Conservation (phyloP, 1,140 invertebrate genomes). For the Triops cancriformis region DNA sequence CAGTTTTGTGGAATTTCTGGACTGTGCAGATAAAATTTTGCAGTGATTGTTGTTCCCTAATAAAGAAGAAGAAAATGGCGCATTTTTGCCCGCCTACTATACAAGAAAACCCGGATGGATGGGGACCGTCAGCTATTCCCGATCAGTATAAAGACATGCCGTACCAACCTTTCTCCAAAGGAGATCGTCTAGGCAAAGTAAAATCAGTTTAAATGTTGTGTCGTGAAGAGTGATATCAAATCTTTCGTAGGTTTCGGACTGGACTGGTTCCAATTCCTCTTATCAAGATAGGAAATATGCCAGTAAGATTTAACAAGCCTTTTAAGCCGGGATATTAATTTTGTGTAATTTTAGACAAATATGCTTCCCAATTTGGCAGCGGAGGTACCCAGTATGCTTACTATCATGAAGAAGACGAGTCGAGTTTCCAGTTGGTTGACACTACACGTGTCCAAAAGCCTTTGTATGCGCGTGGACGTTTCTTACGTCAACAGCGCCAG, state of each 20-base stretch:
- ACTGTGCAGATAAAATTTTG: no score
- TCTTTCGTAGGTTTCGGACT: conserved; percentile 76
- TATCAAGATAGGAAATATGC: conserved; percentile 91
- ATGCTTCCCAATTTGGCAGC: conserved; percentile 83
- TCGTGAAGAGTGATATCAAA: not conserved
- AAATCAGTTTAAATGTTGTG: conserved; percentile 21
- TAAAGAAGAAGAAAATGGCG: conserved; percentile 27
- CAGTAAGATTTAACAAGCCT: conserved; percentile 54
- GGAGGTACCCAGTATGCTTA: conserved; percentile 92
- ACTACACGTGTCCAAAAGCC: conserved; percentile 84
- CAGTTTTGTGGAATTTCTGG: not conserved
- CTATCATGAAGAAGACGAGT: conserved; percentile 96
- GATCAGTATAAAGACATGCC: conserved; percentile 96
- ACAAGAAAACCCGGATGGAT: conserved; percentile 82
- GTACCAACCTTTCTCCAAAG: conserved; percentile 96
- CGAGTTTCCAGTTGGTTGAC: conserved; percentile 95
- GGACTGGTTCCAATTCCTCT: conserved; percentile 66
- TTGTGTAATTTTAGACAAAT: conserved; percentile 65
- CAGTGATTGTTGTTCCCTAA: not conserved
- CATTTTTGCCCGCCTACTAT: conserved; percentile 61
- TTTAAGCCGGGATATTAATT: not conserved
- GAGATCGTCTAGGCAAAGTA: conserved; percentile 88
- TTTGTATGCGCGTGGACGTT: conserved; percentile 78
- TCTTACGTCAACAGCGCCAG: conserved; percentile 71
- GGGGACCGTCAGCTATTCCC: conserved; percentile 90